A percentile compares a stretch with the other conserved stretches of the same genome.
These are phyloP conservation scores for Pseudochaenichthys georgianus DNA, from an alignment of 2,797 vertebrate species.

Conservation along the genomic window DNA sequence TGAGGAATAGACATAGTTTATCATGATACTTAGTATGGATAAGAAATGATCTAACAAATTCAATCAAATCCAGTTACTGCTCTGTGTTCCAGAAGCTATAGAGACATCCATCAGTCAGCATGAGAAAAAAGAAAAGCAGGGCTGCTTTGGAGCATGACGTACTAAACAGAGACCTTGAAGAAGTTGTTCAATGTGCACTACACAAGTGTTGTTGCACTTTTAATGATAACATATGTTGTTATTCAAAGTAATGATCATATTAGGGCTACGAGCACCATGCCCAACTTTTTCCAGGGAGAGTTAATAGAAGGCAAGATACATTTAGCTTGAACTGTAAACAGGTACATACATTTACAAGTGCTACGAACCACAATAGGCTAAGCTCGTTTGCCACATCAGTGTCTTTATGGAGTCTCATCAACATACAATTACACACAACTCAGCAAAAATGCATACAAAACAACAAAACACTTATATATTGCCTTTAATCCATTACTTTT, in stretches of 20 bases:
- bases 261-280: neutral
- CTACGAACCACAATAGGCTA: neutral
- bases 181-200: neutral
- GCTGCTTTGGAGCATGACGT: neutral
- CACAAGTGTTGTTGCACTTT: neutral
- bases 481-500: neutral
- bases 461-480: neutral
- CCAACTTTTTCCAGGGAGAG: neutral
- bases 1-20: constrained; percentile 36
- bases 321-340: no score
- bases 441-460: neutral
- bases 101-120: constrained; percentile 20
- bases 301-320: no score
- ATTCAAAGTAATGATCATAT: neutral
- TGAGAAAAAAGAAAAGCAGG: constrained; percentile 2
- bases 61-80: constrained; percentile 36
- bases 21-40: constrained; percentile 38
- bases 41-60: constrained; percentile 40
- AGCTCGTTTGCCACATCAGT: no score
- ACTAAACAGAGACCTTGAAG: constrained; percentile 15
- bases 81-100: constrained; percentile 10
- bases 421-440: neutral
- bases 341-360: neutral
- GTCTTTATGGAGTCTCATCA: neutral
- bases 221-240: neutral